Evolutionary conservation across 2,797 vertebrate genomes (phyloP), one percentile per base, ranked within the genome.

Genomic region (Catostomus latipinnis): DNA sequence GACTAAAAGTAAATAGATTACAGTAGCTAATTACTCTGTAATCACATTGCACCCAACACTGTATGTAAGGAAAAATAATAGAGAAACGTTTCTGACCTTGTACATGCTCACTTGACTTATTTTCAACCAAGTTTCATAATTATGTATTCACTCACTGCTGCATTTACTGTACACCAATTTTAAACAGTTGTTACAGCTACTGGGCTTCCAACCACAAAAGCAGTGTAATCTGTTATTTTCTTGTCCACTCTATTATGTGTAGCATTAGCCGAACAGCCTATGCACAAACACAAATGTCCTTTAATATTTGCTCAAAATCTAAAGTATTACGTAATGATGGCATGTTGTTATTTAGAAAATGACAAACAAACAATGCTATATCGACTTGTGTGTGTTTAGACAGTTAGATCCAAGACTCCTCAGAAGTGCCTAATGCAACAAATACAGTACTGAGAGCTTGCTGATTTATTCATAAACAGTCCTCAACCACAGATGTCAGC

Each of bases 401-500:
- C 57, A 60, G 62, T 75, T 72, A 78, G 8, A 71, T 16, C 58
- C 43, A 63, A 49, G 11, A 50, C 50, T 74, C 18, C 14, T 58
- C 58, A 71, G 22, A 43, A 76, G 34, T 56, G 43, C n/a, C 48
- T 46, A 66, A 78, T 1, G 6, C 12, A 60, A 67, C 68, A 80
- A 61, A 76, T 48, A n/a, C 66, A 65, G 46, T 8, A 6, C 48
- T 60, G 57, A 80, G 18, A 54, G 57, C 48, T 60, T 69, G 78
- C 56, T 73, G 78, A 77, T 71, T 68, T 80, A 76, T 80, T 81
- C 61, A 71, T 71, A 58, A 71, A n/a, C 69, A 72, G 50, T 71
- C 68, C 56, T 14, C 67, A 61, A 72, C 73, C 73, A 68, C 68
- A 45, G 54, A 76, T 81, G 82, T 83, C 82, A 80, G 69, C 68